These are phyloP conservation scores for Conops quadrifasciatus DNA, from an alignment of 2,888 invertebrate genomes.

Conservation along the genomic window DNA sequence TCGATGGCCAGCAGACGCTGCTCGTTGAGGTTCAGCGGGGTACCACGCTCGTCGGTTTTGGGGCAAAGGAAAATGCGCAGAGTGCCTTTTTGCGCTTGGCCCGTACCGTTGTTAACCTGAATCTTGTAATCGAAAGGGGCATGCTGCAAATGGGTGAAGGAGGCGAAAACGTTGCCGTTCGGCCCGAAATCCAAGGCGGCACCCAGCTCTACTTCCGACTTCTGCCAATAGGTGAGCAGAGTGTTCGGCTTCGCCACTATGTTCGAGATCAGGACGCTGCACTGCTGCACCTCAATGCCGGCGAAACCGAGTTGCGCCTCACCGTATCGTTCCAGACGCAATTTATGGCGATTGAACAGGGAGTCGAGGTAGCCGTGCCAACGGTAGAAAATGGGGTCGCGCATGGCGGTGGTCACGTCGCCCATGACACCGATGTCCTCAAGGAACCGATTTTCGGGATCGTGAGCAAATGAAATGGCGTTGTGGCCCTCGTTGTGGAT, in stretches of 20 bases:
- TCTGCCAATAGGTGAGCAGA: conserved; percentile 76
- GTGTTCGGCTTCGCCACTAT: conserved; percentile 39
- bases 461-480: conserved; percentile 78
- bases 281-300: conserved; percentile 46
- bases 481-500: conserved; percentile 86
- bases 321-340: conserved; percentile 69
- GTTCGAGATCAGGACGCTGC: conserved; percentile 41
- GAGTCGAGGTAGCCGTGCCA: conserved; percentile 84
- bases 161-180: conserved; percentile 75
- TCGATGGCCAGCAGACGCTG: conserved; percentile 73
- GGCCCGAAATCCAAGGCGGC: conserved; percentile 83
- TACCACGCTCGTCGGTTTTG: conserved; percentile 72
- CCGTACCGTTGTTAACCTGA: conserved; percentile 69
- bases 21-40: conserved; percentile 69
- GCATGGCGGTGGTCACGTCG: conserved; percentile 84
- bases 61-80: conserved; percentile 76
- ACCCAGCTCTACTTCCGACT: conserved; percentile 80
- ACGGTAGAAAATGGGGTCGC: conserved; percentile 86
- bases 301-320: conserved; percentile 54
- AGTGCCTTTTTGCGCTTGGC: conserved; percentile 68
- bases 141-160: conserved; percentile 83
- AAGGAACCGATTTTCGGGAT: conserved; percentile 76
- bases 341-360: conserved; percentile 77
- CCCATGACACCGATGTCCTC: conserved; percentile 83
- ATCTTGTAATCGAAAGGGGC: conserved; percentile 74